Conservation (phyloP, 2,797 vertebrate genomes). For the Thamnophis elegans region DNA sequence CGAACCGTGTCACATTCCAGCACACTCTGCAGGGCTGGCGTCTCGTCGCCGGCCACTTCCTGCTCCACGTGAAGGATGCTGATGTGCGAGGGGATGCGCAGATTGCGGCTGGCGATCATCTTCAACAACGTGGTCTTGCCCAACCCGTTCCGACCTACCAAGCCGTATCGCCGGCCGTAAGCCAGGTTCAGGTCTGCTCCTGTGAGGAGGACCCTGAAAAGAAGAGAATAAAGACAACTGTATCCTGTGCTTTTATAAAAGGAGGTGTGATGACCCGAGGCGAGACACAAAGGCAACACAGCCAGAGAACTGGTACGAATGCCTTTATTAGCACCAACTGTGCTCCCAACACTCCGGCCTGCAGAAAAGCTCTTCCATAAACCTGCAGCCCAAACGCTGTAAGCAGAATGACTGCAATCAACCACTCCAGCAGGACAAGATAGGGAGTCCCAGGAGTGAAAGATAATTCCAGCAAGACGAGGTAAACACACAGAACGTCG, state of each 20-base stretch:
- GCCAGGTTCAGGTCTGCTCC: constrained; percentile 89
- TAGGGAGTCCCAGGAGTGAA: no score
- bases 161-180: constrained; percentile 86
- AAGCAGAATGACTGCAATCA: no score
- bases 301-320: no score
- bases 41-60: constrained; percentile 93
- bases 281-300: no score
- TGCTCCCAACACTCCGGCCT: no score
- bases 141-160: constrained; percentile 92
- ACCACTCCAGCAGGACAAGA: no score
- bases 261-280: no score
- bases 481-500: no score
- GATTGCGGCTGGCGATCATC: constrained; percentile 89
- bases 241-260: background rate
- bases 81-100: constrained; percentile 90
- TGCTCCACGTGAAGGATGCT: constrained; percentile 96
- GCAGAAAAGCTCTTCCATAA: no score
- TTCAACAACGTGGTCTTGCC: constrained; percentile 95
- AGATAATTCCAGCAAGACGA: no score
- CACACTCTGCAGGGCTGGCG: constrained; percentile 87
- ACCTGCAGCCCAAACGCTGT: no score
- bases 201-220: constrained; percentile 82
- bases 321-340: no score
- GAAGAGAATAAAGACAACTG: background rate
- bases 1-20: constrained; percentile 86